A percentile compares a stretch with the other conserved stretches of the same genome.
These are phyloP conservation scores for Parnassius glacialis DNA, from an alignment of 2,888 invertebrate genomes.

Conservation along the genomic window DNA sequence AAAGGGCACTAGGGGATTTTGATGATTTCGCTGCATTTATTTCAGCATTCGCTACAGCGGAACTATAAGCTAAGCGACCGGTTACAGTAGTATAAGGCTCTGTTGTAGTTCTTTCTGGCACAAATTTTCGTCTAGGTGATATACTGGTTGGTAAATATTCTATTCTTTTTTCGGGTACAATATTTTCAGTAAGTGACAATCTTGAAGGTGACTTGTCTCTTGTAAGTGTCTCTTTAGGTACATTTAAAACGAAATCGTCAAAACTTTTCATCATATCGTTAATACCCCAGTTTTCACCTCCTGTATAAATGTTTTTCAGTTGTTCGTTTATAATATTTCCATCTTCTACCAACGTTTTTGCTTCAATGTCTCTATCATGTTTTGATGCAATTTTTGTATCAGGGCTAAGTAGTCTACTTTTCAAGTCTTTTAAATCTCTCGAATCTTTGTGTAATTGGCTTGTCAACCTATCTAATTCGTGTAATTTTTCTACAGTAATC, in stretches of 20 bases:
- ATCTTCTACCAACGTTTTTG: constrained; percentile 82
- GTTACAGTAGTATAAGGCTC: constrained; percentile 84
- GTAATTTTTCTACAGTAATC: constrained; percentile 88
- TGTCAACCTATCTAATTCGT: constrained; percentile 88
- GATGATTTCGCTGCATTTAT: constrained; percentile 75
- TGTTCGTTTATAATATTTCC: constrained; percentile 85
- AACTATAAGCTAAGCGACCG: constrained; percentile 84
- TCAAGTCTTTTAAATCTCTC: constrained; percentile 87
- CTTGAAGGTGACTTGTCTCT: constrained; percentile 83
- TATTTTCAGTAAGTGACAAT: constrained; percentile 82
- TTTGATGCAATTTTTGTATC: constrained; percentile 73
- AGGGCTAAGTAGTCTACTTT: constrained; percentile 85
- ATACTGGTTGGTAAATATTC: constrained; percentile 81
- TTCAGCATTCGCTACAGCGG: constrained; percentile 84
- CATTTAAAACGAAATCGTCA: constrained; percentile 80
- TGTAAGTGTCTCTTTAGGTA: constrained; percentile 70
- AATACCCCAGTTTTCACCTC: constrained; percentile 85
- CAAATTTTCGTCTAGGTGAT: constrained; percentile 80
- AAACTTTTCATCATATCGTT: constrained; percentile 83
- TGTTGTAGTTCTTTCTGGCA: constrained; percentile 79
- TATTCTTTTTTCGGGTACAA: constrained; percentile 83
- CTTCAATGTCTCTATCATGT: constrained; percentile 80
- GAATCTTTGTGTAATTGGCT: constrained; percentile 89
- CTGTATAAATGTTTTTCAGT: constrained; percentile 84
- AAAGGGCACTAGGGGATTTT: constrained; percentile 76